Evolutionary conservation across 2,888 invertebrate species (phyloP).

Genomic region (Podabrus alpinus): DNA sequence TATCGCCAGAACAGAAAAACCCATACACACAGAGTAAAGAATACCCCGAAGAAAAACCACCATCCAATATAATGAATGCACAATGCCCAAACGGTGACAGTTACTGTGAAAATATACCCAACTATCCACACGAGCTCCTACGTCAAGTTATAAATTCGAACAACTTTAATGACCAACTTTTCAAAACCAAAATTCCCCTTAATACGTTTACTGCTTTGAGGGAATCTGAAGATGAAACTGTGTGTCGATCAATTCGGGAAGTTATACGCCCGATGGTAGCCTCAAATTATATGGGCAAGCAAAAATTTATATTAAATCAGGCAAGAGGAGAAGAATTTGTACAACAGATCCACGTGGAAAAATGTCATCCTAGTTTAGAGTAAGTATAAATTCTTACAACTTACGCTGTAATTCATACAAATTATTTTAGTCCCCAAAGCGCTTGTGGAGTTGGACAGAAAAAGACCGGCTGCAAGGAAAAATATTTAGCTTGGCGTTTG

Average conservation of each 20-base stretch:
- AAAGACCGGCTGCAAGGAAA: not conserved
- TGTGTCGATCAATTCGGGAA: not conserved
- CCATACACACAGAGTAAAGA: not conserved
- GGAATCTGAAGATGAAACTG: not conserved
- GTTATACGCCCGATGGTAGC: not conserved
- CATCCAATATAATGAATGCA: not conserved
- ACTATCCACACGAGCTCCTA: not conserved
- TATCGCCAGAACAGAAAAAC: not conserved
- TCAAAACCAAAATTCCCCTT: not conserved
- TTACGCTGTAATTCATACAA: not conserved
- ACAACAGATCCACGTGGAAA: not conserved
- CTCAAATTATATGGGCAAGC: not conserved
- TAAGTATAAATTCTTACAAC: not conserved
- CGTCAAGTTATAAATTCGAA: not conserved
- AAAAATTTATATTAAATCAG: not conserved
- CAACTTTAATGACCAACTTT: not conserved
- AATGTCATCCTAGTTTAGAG: not conserved
- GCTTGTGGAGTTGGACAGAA: not conserved
- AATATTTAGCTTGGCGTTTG: not conserved
- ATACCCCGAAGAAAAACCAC: not conserved
- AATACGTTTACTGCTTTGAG: not conserved
- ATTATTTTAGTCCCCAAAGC: not conserved
- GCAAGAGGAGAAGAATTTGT: not conserved
- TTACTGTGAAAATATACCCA: not conserved
- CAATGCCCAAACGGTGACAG: not conserved